phyloP scores from a whole-genome alignment of 2,888 invertebrate genomes.

The Microctonus brassicae region DNA sequence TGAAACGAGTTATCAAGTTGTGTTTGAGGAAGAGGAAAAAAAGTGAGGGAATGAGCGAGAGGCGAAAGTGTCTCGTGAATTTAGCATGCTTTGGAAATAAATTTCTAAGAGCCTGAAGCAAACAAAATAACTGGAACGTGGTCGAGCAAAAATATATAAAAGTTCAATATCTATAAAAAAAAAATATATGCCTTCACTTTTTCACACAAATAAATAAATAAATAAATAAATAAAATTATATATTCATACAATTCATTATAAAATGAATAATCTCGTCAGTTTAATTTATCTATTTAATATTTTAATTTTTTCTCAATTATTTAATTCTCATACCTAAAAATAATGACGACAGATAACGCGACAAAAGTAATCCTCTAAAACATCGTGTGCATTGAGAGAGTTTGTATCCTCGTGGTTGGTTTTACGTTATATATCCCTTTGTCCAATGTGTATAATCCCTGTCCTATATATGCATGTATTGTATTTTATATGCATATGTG shows the following conservation, averaged over 20 bases:
- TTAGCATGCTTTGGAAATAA: conserved; percentile 30
- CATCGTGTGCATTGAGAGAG: conserved; percentile 8
- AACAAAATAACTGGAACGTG: conserved; percentile 19
- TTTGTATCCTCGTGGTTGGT: conserved; percentile 21
- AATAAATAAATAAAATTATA: background rate
- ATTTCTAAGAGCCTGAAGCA: conserved; percentile 17
- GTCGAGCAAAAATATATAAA: no score
- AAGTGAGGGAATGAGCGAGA: background rate
- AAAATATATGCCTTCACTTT: no score
- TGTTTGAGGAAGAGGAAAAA: background rate
- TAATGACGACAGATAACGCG: conserved; percentile 28
- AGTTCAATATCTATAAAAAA: no score
- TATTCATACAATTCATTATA: background rate
- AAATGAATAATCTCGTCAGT: conserved; percentile 17
- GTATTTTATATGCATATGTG: background rate
- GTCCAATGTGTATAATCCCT: conserved; percentile 47
- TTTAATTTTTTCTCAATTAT: no score
- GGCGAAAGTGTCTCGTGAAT: conserved; percentile 24
- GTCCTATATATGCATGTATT: conserved; percentile 34
- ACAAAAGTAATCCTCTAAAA: conserved; percentile 18
- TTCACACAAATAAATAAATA: no score
- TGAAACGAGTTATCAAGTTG: background rate
- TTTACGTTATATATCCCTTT: conserved; percentile 51
- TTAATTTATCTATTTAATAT: no score
- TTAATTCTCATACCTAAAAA: conserved; percentile 32